Evolutionary conservation across 2,113 vertebrate genomes (phyloP).

Genomic region (Corythornis madagascariensis): DNA sequence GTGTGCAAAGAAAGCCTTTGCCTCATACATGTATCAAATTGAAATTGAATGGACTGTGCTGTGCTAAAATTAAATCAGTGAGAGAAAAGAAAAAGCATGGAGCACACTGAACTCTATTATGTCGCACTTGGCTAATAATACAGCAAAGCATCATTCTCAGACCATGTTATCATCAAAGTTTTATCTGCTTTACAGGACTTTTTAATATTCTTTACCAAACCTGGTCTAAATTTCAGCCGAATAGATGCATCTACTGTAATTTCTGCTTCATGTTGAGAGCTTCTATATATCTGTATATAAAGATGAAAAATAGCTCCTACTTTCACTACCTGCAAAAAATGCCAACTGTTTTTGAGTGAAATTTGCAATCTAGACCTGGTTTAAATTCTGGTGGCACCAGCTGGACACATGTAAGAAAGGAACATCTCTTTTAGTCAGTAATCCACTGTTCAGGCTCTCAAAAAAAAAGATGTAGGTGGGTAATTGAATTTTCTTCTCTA

Average conservation of each 20-base stretch:
- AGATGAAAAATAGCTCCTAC: background rate
- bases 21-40: background rate
- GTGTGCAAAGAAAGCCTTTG: background rate
- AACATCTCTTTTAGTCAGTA: background rate
- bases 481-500: background rate
- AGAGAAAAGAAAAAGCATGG: background rate
- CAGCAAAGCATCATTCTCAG: background rate
- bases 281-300: background rate
- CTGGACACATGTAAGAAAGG: background rate
- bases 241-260: background rate
- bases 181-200: background rate
- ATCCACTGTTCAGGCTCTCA: background rate
- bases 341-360: background rate
- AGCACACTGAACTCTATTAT: background rate
- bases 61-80: background rate
- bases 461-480: background rate
- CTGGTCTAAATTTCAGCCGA: background rate
- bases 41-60: background rate
- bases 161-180: background rate
- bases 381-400: background rate
- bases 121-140: background rate
- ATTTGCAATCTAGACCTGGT: background rate
- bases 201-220: background rate
- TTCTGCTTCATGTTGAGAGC: background rate
- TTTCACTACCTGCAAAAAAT: background rate